Evolutionary conservation across 2,113 vertebrate genomes (phyloP), one percentile per base, ranked within the genome.

Genomic region (Vulpes vulpes): DNA sequence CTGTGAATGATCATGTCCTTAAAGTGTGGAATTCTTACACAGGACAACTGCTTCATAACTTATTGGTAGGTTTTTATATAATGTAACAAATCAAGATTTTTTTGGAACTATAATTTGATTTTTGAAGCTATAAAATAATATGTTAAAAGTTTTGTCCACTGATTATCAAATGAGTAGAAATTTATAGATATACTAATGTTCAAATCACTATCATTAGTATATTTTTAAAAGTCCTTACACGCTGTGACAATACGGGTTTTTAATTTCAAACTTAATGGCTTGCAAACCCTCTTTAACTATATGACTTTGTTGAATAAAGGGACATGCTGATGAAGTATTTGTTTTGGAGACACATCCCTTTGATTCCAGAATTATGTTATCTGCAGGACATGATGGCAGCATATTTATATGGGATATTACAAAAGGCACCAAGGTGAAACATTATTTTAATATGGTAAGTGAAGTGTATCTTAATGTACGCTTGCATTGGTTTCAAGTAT

Each of bases 21-120:
- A 99, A 99, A 99, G 99, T 99, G 27, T 99, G 99, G 99, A 99
- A 99, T 98, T 99, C 99, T 92, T 99, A 98, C 89, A 99, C 99
- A 57, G 99, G 99, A 51, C 99, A 99, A 23, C 98, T 99, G 97
- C 99, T 99, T 91, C 99, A 99, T 98, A 99, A 99, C 78, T 98
- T 99, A 35, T 98, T 99, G 99, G 99, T 99, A 99, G 80, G 98
- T 97, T 97, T 78, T 92, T 95, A 89, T 35, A n/a, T 11, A 71
- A 3, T 55, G 27, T 7, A 30, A 55, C 38, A 92, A 49, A 57
- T 55, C 11, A 79, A 38, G 11, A 55, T n/a, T 14, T 32, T 32
- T 89, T 93, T 82, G 81, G 27, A 91, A 78, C 11, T 62, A 38
- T 38, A 67, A 43, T 95, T 11, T 73, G 78, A 64, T 51, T 94